A percentile compares a stretch with the other conserved stretches of the same genome.
phyloP scores from a whole-genome alignment of 1,140 invertebrate species.

The Steinernema khuongi region DNA sequence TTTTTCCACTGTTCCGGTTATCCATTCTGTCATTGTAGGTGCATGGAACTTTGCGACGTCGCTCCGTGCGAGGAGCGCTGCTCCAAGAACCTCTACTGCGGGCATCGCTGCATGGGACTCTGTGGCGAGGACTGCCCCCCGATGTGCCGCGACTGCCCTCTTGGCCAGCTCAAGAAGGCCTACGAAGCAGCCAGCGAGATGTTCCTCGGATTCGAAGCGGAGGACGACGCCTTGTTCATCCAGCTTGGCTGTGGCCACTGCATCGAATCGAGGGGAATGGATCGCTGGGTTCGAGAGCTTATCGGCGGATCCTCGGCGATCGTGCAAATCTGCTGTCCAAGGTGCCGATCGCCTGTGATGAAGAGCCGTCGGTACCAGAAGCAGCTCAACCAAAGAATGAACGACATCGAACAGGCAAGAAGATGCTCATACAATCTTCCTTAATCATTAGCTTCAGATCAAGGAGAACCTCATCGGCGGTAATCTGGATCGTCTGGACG shows the following conservation, averaged over 20 bases:
- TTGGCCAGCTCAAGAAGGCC: not conserved
- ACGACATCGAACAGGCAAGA: not conserved
- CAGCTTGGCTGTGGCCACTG: not conserved
- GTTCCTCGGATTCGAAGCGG: not conserved
- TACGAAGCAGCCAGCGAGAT: not conserved
- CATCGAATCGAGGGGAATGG: constrained; percentile 3
- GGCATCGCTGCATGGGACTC: constrained; percentile 37
- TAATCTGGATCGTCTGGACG: too few relatives aligned
- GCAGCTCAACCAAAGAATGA: not conserved
- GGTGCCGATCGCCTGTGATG: not conserved
- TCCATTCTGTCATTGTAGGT: constrained; percentile 19
- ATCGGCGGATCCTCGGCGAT: not conserved
- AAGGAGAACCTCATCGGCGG: too few relatives aligned
- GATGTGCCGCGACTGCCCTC: constrained; percentile 27
- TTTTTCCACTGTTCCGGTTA: too few relatives aligned
- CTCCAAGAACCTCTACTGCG: constrained; percentile 22
- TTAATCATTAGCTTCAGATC: too few relatives aligned
- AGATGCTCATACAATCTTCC: not conserved
- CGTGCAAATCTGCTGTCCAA: not conserved
- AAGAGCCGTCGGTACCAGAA: constrained; percentile 2
- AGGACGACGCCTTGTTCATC: constrained; percentile 3
- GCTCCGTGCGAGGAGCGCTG: constrained; percentile 28
- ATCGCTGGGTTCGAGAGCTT: not conserved
- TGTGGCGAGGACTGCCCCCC: constrained; percentile 59
- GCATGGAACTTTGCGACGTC: constrained; percentile 28